Evolutionary conservation across 2,113 vertebrate species (phyloP).

Genomic region (Jaculus jaculus): DNA sequence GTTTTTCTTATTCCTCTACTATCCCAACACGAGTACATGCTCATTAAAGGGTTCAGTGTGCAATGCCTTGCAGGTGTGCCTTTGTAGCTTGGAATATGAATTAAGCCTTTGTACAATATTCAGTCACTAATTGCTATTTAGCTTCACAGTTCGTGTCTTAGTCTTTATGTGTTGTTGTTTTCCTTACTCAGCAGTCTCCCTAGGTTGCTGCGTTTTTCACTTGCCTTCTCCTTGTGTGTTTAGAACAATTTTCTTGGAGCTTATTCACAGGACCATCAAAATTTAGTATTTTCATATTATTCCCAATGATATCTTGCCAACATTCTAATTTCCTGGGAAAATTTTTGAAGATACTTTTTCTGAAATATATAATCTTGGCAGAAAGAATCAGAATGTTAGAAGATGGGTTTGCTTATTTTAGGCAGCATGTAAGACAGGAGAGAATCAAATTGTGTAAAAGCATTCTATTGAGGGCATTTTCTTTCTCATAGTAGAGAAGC

Average conservation of each 20-base stretch:
- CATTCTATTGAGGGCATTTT: slow-evolving; percentile 21
- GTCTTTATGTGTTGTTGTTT: slow-evolving; percentile 57
- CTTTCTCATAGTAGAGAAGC: background rate
- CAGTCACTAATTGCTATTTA: slow-evolving; percentile 74
- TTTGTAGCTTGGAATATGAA: slow-evolving; percentile 79
- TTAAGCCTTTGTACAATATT: slow-evolving; percentile 72
- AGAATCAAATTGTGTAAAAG: slow-evolving; percentile 17
- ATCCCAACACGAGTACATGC: slow-evolving; percentile 38
- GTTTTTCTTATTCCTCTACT: slow-evolving; percentile 57
- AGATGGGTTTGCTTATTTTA: slow-evolving; percentile 39
- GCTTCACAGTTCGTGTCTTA: slow-evolving; percentile 56
- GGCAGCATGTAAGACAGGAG: slow-evolving; percentile 36
- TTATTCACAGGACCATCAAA: slow-evolving; percentile 40
- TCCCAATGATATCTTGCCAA: slow-evolving; percentile 55
- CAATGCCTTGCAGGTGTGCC: slow-evolving; percentile 76
- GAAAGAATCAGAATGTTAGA: slow-evolving; percentile 49
- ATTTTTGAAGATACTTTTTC: slow-evolving; percentile 49
- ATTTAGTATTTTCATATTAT: background rate
- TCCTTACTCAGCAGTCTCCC: slow-evolving; percentile 35
- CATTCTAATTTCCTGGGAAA: slow-evolving; percentile 66
- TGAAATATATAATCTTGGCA: slow-evolving; percentile 58
- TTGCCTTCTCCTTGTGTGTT: slow-evolving; percentile 27
- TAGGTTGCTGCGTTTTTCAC: slow-evolving; percentile 45
- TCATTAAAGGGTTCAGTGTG: slow-evolving; percentile 51
- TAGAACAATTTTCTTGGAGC: slow-evolving; percentile 39